Evolutionary conservation across 1,140 invertebrate species (phyloP).

Genomic region (Drosophila funebris): DNA sequence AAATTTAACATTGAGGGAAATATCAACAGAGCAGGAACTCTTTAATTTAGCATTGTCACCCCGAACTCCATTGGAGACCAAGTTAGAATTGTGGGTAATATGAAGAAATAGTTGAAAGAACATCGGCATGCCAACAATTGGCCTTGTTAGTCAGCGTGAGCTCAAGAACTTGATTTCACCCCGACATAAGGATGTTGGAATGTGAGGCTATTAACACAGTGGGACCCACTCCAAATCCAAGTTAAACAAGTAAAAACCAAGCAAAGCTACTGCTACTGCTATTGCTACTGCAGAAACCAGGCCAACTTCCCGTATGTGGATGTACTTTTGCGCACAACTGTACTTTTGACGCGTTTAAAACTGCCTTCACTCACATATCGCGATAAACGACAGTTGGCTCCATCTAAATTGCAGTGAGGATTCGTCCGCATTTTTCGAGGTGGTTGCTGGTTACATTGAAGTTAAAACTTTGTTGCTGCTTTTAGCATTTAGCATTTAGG

Average conservation of each 20-base stretch:
- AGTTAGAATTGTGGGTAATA: conserved; percentile 12
- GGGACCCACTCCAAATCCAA: conserved; percentile 20
- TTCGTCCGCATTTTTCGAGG: conserved; percentile 39
- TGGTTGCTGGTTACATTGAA: conserved; percentile 44
- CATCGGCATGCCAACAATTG: conserved; percentile 49
- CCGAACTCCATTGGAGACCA: neutral
- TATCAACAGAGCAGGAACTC: neutral
- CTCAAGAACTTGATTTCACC: conserved; percentile 38
- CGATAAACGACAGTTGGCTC: conserved; percentile 41
- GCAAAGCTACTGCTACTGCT: too few species aligned
- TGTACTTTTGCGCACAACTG: conserved; percentile 30
- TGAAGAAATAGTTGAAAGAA: conserved; percentile 27
- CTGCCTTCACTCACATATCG: conserved; percentile 48
- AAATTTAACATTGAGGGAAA: neutral
- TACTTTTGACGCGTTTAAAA: conserved; percentile 62
- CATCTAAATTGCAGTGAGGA: conserved; percentile 34
- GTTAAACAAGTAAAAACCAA: neutral
- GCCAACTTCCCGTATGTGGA: neutral
- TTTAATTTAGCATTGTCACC: conserved; percentile 36
- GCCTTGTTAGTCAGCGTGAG: conserved; percentile 45
- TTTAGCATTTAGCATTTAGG: conserved; percentile 38
- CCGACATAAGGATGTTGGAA: neutral
- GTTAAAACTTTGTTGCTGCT: conserved; percentile 58
- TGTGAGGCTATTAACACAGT: conserved; percentile 1
- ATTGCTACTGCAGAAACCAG: conserved; percentile 17